Evolutionary conservation across 2,888 invertebrate species (phyloP).

Genomic region (Machimus atricapillus): DNA sequence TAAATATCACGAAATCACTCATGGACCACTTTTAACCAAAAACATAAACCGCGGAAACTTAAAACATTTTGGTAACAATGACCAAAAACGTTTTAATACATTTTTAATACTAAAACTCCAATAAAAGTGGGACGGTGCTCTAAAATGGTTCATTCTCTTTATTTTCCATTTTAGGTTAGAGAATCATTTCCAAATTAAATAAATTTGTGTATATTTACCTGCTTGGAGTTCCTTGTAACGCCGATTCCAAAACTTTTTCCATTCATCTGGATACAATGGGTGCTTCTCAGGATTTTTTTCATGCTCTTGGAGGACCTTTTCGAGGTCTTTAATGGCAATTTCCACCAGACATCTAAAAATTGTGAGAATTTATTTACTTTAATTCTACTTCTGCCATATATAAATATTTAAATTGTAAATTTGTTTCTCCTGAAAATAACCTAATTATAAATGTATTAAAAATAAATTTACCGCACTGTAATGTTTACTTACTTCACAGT

Average conservation of each 20-base stretch:
- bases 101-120: not conserved
- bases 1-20: not conserved
- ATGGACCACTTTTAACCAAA: constrained; percentile 10
- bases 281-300: constrained; percentile 89
- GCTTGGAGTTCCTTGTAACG: constrained; percentile 80
- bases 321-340: constrained; percentile 63
- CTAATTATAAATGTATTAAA: not conserved
- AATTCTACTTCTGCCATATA: not conserved
- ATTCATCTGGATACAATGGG: constrained; percentile 86
- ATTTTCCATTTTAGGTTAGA: not conserved
- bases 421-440: not conserved
- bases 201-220: constrained; percentile 54
- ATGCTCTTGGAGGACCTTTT: constrained; percentile 74
- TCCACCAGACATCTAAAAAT: constrained; percentile 56
- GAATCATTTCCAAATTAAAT: not conserved
- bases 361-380: not conserved
- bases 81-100: not conserved
- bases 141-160: not conserved
- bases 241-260: constrained; percentile 89
- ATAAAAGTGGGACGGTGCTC: not conserved
- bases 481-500: not conserved
- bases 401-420: not conserved
- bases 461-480: not conserved
- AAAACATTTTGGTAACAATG: not conserved
- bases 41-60: constrained; percentile 6